Evolutionary conservation across 2,113 vertebrate genomes (phyloP).

Genomic region (Cebidichthys violaceus): DNA sequence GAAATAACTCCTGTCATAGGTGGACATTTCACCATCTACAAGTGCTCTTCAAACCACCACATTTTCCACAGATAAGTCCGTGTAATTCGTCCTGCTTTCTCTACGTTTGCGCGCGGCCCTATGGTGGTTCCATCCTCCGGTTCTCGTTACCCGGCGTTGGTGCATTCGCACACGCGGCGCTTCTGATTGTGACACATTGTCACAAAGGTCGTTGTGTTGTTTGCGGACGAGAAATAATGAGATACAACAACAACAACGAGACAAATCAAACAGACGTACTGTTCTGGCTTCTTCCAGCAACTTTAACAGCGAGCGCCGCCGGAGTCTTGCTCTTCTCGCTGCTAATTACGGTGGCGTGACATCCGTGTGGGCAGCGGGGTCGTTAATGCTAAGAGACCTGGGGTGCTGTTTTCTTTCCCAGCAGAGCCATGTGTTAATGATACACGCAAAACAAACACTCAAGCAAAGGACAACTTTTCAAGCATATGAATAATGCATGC

Average conservation of each 20-base stretch:
- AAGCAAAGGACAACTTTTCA: conserved; percentile 57
- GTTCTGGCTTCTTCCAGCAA: conserved; percentile 46
- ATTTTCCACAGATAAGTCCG: conserved; percentile 29
- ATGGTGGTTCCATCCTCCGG: neutral
- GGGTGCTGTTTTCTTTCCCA: conserved; percentile 56
- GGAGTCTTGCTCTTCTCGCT: conserved; percentile 57
- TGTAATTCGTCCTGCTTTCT: conserved; percentile 14
- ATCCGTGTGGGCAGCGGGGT: conserved; percentile 71
- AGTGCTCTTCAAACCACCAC: conserved; percentile 17
- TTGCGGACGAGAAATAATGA: conserved; percentile 73
- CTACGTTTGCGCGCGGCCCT: neutral
- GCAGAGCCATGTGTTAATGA: conserved; percentile 67
- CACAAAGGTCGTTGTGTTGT: conserved; percentile 64
- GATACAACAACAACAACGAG: conserved; percentile 47
- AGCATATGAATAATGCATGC: conserved; percentile 67
- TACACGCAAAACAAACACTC: conserved; percentile 68
- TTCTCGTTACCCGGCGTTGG: conserved; percentile 21
- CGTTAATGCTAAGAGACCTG: conserved; percentile 59
- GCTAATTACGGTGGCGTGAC: conserved; percentile 78
- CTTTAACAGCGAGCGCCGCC: conserved; percentile 56
- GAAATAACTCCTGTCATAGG: conserved; percentile 37
- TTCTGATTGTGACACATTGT: conserved; percentile 60
- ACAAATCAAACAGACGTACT: conserved; percentile 51
- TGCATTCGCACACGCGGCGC: neutral
- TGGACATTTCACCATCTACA: conserved; percentile 37